Percentiles rank a stretch among this genome's conserved stretches.
These are phyloP conservation scores for Sphaerophoria rueppellii DNA, from an alignment of 2,888 invertebrate genomes.

Conservation along the genomic window DNA sequence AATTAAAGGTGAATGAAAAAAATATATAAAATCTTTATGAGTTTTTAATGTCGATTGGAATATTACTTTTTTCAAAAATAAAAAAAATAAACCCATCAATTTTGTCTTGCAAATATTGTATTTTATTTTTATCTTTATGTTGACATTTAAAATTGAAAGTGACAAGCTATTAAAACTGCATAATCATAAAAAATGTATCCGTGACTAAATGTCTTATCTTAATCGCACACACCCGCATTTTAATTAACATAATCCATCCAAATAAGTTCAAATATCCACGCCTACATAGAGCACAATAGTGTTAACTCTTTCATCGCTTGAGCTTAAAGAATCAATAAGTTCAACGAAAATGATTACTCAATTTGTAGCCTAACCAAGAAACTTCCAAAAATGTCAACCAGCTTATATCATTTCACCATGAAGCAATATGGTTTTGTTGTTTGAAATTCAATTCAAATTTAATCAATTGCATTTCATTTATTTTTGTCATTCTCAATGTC, in stretches of 20 bases:
- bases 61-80: no score
- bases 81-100: no score
- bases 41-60: no score
- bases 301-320: constrained; percentile 20
- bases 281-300: constrained; percentile 25
- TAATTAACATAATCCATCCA: constrained; percentile 58
- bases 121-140: constrained; percentile 4
- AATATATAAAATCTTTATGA: no score
- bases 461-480: constrained; percentile 61
- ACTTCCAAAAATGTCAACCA: no score
- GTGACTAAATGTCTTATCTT: not conserved
- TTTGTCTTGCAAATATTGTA: no score
- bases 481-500: constrained; percentile 55
- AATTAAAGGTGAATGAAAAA: no score
- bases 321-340: constrained; percentile 5
- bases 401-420: not conserved
- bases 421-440: not conserved
- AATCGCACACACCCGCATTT: constrained; percentile 9
- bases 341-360: constrained; percentile 15
- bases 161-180: constrained; percentile 10
- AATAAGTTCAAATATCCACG: constrained; percentile 45
- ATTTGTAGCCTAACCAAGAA: not conserved
- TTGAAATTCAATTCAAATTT: constrained; percentile 35
- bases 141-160: constrained; percentile 28
- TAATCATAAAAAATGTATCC: not conserved